Conservation (phyloP, 2,888 invertebrate species). For the Drosophila nr. medialis region DNA sequence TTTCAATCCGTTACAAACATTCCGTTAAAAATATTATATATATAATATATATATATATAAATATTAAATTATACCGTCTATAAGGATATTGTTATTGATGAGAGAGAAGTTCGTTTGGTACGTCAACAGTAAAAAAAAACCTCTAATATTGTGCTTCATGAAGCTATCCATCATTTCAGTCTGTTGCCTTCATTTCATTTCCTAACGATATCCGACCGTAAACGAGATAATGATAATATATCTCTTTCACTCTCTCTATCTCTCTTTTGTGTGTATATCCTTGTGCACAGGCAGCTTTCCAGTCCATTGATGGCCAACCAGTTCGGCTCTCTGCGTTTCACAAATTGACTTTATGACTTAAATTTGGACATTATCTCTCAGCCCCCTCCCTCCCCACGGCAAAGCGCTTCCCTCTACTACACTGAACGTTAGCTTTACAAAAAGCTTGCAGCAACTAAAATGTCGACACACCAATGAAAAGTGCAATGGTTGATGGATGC, state of each 20-base stretch:
- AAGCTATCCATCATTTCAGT: conserved; percentile 32
- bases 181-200: conserved; percentile 36
- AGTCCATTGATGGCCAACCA: conserved; percentile 70
- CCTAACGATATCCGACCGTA: conserved; percentile 39
- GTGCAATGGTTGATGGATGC: conserved; percentile 21
- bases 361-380: conserved; percentile 44
- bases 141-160: not conserved
- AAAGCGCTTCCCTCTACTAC: not conserved
- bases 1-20: not conserved
- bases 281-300: conserved; percentile 55
- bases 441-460: conserved; percentile 68
- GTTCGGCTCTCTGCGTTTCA: conserved; percentile 47
- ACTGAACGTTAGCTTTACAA: conserved; percentile 37
- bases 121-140: not conserved
- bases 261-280: conserved; percentile 44
- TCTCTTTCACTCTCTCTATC: not conserved
- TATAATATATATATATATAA: too few species aligned
- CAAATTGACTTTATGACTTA: conserved; percentile 72
- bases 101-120: not conserved
- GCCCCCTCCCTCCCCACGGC: not conserved
- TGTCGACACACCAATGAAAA: conserved; percentile 67
- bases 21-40: not conserved
- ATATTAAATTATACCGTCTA: not conserved
- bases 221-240: conserved; percentile 55
- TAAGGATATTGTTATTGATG: not conserved